Evolutionary conservation across 2,113 vertebrate species (phyloP), one percentile per base, ranked within the genome.

Genomic region (Boleophthalmus pectinirostris): DNA sequence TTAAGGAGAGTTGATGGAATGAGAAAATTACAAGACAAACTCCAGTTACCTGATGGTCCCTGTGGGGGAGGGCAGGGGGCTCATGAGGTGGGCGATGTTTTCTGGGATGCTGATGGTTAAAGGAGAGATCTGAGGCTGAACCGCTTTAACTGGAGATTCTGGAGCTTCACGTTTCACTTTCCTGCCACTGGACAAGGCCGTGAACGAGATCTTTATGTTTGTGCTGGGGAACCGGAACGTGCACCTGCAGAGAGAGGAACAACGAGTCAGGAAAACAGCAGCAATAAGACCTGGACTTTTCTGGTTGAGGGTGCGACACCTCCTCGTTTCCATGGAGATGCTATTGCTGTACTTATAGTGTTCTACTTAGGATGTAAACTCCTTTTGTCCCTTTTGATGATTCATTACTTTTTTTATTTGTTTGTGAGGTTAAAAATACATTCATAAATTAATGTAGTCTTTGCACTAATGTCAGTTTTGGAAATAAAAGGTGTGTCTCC

Each of bases 91-190:
- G 81, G 96, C 95, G 82, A 98, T 98, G 93, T 96, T 96, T 86
- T 99, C 97, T 88, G 98, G 97, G 95, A 99, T 98, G 96, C 95
- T 98, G 94, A 98, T 98, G 90, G 96, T 98, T 79, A 99, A 92
- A 0, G 97, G 97, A 54, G 97, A 95, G 92, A 98, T 97, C 87
- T 97, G 96, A 6, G 97, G 96, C 90, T 97, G 97, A 35, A 96
- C 95, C 0, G 95, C 92, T 81, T 97, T 97, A 89, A 97, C 93
- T 0, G 96, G 97, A 3, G 97, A 98, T 90, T 95, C 96, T 0
- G 95, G 95, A 0, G 94, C 94, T 82, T 98, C 97, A 45, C 94
- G 95, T 81, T 94, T 94, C 85, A 93, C 92, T 64, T 95, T 95
- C 88, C 94, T 96, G 70, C 95, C 94, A 15, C 92, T 96, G 88